phyloP scores from a whole-genome alignment of 92 coral and sea anemone genomes.

The Epizoanthus fatuus region DNA sequence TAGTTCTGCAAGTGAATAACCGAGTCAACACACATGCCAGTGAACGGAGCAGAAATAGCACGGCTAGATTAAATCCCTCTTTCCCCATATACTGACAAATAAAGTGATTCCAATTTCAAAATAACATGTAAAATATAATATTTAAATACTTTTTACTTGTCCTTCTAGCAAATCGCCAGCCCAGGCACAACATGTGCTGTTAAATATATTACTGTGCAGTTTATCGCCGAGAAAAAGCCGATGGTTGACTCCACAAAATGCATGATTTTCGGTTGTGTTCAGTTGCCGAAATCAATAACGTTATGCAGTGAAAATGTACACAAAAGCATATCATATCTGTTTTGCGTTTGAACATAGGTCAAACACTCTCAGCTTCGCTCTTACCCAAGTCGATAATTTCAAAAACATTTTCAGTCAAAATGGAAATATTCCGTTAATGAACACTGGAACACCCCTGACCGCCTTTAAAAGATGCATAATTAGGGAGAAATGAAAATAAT shows the following conservation, averaged over 20 bases:
- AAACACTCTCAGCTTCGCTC: neutral
- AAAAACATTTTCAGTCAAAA: neutral
- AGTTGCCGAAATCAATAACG: neutral
- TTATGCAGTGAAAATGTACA: neutral
- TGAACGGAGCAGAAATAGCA: too few species aligned
- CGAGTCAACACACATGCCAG: too few species aligned
- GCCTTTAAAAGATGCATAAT: neutral
- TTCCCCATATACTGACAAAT: constrained; percentile 27
- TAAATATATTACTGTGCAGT: neutral
- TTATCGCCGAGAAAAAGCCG: neutral
- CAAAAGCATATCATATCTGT: too few species aligned
- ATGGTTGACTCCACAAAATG: neutral
- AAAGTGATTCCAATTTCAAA: constrained; percentile 33
- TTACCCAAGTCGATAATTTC: constrained; percentile 2
- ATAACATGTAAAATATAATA: constrained; percentile 41
- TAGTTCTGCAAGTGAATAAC: too few species aligned
- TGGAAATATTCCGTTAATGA: constrained; percentile 11
- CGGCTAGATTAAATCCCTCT: neutral
- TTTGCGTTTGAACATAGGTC: neutral
- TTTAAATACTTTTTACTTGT: constrained; percentile 17
- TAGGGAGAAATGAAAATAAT: too few species aligned
- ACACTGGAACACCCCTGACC: constrained; percentile 9
- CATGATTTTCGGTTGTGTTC: neutral
- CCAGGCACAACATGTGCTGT: constrained; percentile 4
- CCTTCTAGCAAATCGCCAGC: neutral